Percentiles rank a stretch among this genome's conserved stretches.
These are phyloP conservation scores for Tyto alba DNA, from an alignment of 2,113 vertebrate genomes.

Conservation along the genomic window DNA sequence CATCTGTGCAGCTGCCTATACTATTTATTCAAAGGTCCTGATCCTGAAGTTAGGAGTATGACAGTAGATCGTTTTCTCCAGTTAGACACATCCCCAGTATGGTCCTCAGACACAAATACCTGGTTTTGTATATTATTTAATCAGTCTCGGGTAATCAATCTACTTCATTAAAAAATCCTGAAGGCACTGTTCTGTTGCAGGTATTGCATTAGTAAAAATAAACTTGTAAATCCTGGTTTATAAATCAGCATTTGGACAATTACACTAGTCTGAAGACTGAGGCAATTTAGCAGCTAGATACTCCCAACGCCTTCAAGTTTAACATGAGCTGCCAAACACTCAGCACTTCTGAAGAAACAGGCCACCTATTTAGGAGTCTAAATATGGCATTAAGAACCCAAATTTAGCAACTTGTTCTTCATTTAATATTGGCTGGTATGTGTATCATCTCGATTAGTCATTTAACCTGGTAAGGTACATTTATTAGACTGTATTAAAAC, in stretches of 20 bases:
- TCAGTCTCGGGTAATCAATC: neutral
- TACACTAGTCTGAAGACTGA: neutral
- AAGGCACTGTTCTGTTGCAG: neutral
- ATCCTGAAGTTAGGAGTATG: neutral
- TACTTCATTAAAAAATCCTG: neutral
- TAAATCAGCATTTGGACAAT: neutral
- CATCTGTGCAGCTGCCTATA: neutral
- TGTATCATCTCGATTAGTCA: neutral
- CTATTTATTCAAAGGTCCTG: neutral
- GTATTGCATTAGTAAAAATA: neutral
- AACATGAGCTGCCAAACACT: neutral
- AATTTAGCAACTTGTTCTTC: neutral
- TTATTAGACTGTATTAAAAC: neutral
- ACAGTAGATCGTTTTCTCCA: fast-evolving
- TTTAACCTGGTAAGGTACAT: neutral
- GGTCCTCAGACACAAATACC: neutral
- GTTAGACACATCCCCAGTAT: neutral
- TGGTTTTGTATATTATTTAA: neutral
- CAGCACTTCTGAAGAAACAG: neutral
- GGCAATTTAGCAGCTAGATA: neutral
- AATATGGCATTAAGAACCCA: neutral
- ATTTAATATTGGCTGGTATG: neutral
- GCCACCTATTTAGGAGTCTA: neutral
- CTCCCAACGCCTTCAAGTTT: neutral
- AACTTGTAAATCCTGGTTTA: neutral